Percentiles rank a stretch among this genome's conserved stretches.
phyloP scores from a whole-genome alignment of 2,888 invertebrate species.

The Drosophila testacea region DNA sequence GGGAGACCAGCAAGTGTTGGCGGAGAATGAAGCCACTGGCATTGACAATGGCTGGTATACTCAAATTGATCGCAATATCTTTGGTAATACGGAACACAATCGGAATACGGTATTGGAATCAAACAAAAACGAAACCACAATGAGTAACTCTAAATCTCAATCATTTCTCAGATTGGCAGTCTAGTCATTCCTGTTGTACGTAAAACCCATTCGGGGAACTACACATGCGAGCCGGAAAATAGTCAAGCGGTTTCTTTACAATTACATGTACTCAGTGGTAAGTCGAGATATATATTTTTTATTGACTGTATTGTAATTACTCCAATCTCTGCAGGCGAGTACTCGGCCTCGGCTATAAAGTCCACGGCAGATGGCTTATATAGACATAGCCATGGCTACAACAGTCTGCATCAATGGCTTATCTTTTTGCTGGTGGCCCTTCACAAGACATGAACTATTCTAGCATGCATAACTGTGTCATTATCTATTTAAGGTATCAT shows the following conservation, averaged over 20 bases:
- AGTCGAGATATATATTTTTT: conserved; percentile 53
- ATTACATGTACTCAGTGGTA: conserved; percentile 96
- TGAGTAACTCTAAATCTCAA: background rate
- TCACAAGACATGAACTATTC: conserved; percentile 62
- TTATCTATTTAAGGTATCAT: conserved; percentile 38
- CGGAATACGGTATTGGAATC: conserved; percentile 80
- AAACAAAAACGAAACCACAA: background rate
- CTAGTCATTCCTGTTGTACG: conserved; percentile 84
- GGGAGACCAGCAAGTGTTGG: conserved; percentile 82
- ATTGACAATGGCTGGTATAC: conserved; percentile 81
- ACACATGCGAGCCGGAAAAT: conserved; percentile 97
- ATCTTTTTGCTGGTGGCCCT: conserved; percentile 66
- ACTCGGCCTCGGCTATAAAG: conserved; percentile 85
- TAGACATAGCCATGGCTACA: conserved; percentile 50
- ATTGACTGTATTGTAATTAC: background rate
- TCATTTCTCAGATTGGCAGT: conserved; percentile 82
- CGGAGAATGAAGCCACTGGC: conserved; percentile 75
- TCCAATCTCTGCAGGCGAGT: conserved; percentile 75
- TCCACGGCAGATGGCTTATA: conserved; percentile 71
- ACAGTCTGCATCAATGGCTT: conserved; percentile 63
- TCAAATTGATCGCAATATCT: conserved; percentile 83
- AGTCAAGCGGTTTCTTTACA: conserved; percentile 94
- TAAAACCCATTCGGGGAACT: conserved; percentile 88
- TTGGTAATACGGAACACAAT: conserved; percentile 81
- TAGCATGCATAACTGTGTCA: background rate